Evolutionary conservation across 2,888 invertebrate species (phyloP).

Genomic region (Nephrotoma flavescens): DNA sequence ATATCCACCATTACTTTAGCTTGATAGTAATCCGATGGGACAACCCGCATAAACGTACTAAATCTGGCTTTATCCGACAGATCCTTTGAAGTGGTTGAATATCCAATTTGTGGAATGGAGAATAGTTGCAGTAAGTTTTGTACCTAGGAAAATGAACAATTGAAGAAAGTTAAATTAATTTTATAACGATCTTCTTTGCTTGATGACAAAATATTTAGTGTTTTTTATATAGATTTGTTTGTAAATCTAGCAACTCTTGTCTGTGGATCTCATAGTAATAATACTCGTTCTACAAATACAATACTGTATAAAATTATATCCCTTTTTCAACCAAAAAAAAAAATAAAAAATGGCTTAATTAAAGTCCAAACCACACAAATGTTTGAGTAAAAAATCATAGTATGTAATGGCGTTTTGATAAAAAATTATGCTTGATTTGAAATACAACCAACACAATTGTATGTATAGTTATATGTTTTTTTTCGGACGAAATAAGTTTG

Average conservation of each 20-base stretch:
- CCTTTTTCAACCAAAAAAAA: no score
- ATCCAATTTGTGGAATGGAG: slow-evolving; percentile 52
- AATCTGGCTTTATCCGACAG: slow-evolving; percentile 60
- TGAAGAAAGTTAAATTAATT: neutral
- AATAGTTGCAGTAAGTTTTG: slow-evolving; percentile 63
- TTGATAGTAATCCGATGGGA: slow-evolving; percentile 64
- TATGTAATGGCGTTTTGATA: no score
- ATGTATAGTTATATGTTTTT: no score
- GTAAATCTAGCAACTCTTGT: neutral
- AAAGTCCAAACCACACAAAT: no score
- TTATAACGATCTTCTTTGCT: neutral
- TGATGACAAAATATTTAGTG: neutral
- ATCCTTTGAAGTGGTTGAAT: slow-evolving; percentile 62
- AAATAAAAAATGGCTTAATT: no score
- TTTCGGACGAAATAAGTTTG: no score
- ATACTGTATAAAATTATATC: neutral
- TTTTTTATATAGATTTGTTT: no score
- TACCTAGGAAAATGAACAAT: neutral
- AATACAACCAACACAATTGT: no score
- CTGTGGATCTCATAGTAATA: neutral
- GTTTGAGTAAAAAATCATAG: no score
- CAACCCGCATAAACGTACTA: slow-evolving; percentile 62
- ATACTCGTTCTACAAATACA: neutral
- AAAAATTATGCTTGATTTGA: no score
- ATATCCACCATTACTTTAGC: slow-evolving; percentile 57